Evolutionary conservation across 23 tunicate species (phyloP).

Genomic region (Botrylloides violaceus): DNA sequence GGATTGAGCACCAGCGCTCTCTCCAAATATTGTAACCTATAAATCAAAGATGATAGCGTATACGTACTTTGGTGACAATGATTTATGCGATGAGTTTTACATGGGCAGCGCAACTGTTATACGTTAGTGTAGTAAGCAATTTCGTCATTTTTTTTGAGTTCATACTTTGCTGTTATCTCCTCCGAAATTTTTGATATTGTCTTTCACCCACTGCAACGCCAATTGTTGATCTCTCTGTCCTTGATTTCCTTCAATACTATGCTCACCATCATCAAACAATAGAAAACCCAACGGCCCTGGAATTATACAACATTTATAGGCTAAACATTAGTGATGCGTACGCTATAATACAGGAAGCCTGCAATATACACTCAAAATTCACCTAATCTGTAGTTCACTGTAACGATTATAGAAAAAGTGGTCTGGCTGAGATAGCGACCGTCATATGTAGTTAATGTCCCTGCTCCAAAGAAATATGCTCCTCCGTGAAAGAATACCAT

Average conservation of each 20-base stretch:
- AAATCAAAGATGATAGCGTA: too few species aligned
- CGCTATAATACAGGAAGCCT: too few species aligned
- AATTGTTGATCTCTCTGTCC: conserved; percentile 65
- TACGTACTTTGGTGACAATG: too few species aligned
- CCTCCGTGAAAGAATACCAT: conserved; percentile 91
- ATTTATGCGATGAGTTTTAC: too few species aligned
- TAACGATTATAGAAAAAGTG: conserved; percentile 55
- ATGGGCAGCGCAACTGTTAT: too few species aligned
- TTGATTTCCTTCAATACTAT: conserved; percentile 52
- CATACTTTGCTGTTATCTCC: conserved; percentile 54
- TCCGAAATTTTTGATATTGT: conserved; percentile 58
- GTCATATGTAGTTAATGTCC: conserved; percentile 43
- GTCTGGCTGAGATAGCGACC: conserved; percentile 57
- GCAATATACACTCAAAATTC: neutral
- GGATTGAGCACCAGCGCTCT: conserved; percentile 80
- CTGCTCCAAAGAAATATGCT: conserved; percentile 55
- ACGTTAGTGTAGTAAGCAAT: too few species aligned
- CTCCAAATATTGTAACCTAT: conserved; percentile 72
- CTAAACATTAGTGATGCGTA: neutral
- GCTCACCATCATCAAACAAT: conserved; percentile 5
- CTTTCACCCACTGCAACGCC: conserved; percentile 64
- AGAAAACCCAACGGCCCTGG: conserved; percentile 54
- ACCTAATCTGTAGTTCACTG: conserved; percentile 88
- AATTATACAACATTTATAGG: neutral
- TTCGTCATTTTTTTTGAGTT: too few species aligned